Percentiles rank a stretch among this genome's conserved stretches.
Evolutionary conservation across 2,888 invertebrate genomes (phyloP).

Genomic region (Morpho helenor): DNA sequence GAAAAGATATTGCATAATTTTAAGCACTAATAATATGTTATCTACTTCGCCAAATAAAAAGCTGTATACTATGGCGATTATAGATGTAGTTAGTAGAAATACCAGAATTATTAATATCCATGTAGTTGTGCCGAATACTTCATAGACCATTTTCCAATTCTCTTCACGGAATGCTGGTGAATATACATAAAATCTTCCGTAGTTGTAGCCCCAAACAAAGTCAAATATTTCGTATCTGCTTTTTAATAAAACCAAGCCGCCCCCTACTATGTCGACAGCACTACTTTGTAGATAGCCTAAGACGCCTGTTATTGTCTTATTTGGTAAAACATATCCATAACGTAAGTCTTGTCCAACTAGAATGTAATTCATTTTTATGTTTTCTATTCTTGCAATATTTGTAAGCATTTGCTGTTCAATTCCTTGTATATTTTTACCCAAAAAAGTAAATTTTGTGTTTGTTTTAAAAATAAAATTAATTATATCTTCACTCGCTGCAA

Average conservation of each 20-base stretch:
- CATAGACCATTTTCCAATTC: conserved; percentile 47
- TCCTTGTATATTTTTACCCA: conserved; percentile 31
- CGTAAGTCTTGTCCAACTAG: conserved; percentile 24
- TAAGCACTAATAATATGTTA: conserved; percentile 34
- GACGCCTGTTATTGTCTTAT: conserved; percentile 45
- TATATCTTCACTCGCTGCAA: conserved; percentile 38
- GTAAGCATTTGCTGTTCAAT: conserved; percentile 49
- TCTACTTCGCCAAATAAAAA: conserved; percentile 27
- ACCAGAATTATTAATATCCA: conserved; percentile 46
- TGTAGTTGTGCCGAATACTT: conserved; percentile 39
- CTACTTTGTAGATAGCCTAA: conserved; percentile 37
- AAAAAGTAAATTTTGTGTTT: conserved; percentile 33
- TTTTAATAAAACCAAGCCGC: conserved; percentile 43
- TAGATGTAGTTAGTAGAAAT: conserved; percentile 30
- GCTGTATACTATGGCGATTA: conserved; percentile 24
- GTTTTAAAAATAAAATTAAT: conserved; percentile 39
- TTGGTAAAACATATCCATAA: conserved; percentile 42
- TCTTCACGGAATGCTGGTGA: conserved; percentile 37
- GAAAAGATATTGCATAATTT: conserved; percentile 48
- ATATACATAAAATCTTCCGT: conserved; percentile 37
- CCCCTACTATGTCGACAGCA: conserved; percentile 42
- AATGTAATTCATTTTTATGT: conserved; percentile 37
- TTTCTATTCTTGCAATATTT: conserved; percentile 38
- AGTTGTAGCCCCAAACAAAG: conserved; percentile 40
- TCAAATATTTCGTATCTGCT: conserved; percentile 49